Evolutionary conservation across 2,797 vertebrate genomes (phyloP), one percentile per base, ranked within the genome.

Genomic region (Rhinella marina): DNA sequence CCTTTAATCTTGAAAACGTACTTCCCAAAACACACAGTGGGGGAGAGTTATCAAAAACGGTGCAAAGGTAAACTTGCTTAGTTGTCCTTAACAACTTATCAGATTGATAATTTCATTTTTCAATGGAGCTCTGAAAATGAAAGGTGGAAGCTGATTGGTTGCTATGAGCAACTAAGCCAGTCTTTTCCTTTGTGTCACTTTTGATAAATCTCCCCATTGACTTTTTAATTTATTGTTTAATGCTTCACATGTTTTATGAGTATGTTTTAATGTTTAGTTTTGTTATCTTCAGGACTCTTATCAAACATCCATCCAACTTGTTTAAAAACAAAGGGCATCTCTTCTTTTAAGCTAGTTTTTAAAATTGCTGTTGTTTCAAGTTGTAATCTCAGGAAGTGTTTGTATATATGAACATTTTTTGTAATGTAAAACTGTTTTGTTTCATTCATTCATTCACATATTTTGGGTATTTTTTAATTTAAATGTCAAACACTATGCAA

Each of bases 281-380:
- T 82, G 62, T 82, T 16, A 68, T 19, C 23, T 81, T 52, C 68
- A 59, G 19, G 54, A 56, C 21, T 89, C 81, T 76, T 68, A 93
- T 95, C 90, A 91, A 94, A 91, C 93, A 96, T 96, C 93, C 94
- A 96, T 94, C 94, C 94, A 95, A 92, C 93, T 93, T 94, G 93
- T 94, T 93, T 93, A 87, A 79, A 41, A 66, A 81, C 66, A 86
- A 70, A 73, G 75, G 57, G 29, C 90, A 77, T 81, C 93, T 90
- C 90, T 92, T 89, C 92, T 94, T 92, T 92, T 91, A 93, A 88
- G 90, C 92, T 91, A 88, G 92, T 50, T 75, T 75, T 75, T 50
- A 9, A 21, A 75, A 12, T 41, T 23, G 72, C 72, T 52, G 19
- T 73, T 73, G 19, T 75, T 75, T 75, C 41, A 93, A 92, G 92